Evolutionary conservation across 2,888 invertebrate genomes (phyloP).

Genomic region (Ormia ochracea): DNA sequence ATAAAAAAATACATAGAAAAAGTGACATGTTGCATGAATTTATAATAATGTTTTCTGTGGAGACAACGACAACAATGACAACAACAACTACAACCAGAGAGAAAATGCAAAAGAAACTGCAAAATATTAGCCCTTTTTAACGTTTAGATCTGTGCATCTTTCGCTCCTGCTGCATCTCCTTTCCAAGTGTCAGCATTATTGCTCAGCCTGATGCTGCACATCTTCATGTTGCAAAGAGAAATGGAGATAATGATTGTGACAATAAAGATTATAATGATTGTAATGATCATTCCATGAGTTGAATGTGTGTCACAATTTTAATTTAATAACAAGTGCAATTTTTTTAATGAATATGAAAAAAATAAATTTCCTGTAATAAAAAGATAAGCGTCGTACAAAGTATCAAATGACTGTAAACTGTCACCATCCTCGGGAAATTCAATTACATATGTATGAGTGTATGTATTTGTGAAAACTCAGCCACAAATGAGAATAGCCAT

Average conservation of each 20-base stretch:
- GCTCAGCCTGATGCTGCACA: background rate
- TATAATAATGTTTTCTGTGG: conserved; percentile 17
- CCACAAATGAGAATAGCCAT: too few species aligned
- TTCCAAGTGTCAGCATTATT: conserved; percentile 2
- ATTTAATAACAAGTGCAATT: conserved; percentile 23
- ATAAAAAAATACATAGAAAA: conserved; percentile 30
- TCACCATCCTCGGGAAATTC: too few species aligned
- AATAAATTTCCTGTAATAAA: conserved; percentile 30
- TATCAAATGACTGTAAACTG: background rate
- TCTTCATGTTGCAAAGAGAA: background rate
- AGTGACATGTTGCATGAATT: conserved; percentile 48
- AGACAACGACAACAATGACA: background rate
- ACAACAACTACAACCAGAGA: background rate
- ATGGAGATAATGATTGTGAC: conserved; percentile 15
- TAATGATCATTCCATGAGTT: conserved; percentile 34
- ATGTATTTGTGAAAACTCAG: too few species aligned
- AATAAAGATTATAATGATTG: conserved; percentile 14
- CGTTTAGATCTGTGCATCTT: background rate
- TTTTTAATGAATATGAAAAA: background rate
- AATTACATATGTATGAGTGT: too few species aligned
- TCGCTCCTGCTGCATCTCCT: background rate
- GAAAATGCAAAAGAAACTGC: background rate
- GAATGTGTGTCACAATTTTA: conserved; percentile 49
- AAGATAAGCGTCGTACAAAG: background rate
- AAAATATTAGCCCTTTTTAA: conserved; percentile 27